phyloP scores from a whole-genome alignment of 2,888 invertebrate genomes.

The Caenorhabditis sp. region DNA sequence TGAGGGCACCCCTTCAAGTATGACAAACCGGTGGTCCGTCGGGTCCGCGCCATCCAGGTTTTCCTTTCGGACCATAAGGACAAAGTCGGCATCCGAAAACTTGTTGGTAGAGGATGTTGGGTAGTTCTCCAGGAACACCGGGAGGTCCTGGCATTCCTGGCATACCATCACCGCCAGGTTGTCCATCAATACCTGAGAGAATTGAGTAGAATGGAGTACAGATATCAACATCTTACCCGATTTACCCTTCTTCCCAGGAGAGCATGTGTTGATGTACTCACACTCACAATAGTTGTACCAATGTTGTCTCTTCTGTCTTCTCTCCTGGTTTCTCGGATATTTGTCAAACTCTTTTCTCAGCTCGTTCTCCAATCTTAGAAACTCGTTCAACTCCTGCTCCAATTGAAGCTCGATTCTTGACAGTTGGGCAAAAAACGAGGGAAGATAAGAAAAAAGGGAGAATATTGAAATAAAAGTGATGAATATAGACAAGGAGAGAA shows the following conservation, averaged over 20 bases:
- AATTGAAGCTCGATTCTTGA: slow-evolving; percentile 44
- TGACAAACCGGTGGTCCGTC: slow-evolving; percentile 43
- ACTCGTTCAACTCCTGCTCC: slow-evolving; percentile 57
- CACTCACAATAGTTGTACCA: slow-evolving; percentile 70
- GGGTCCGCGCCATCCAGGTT: slow-evolving; percentile 55
- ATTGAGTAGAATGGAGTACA: not conserved
- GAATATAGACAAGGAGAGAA: slow-evolving; percentile 60
- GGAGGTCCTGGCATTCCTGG: slow-evolving; percentile 62
- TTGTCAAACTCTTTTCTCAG: slow-evolving; percentile 35
- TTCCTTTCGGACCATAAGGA: slow-evolving; percentile 73
- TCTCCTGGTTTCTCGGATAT: slow-evolving; percentile 34
- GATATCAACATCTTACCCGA: slow-evolving; percentile 27
- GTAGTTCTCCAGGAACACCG: slow-evolving; percentile 64
- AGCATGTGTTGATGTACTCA: slow-evolving; percentile 65
- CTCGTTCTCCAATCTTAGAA: slow-evolving; percentile 47
- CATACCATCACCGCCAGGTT: slow-evolving; percentile 53
- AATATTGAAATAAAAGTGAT: slow-evolving; percentile 61
- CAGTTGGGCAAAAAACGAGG: slow-evolving; percentile 55
- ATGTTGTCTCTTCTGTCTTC: slow-evolving; percentile 36
- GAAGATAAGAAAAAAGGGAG: slow-evolving; percentile 61
- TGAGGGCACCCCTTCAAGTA: not conserved
- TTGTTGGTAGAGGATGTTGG: slow-evolving; percentile 56
- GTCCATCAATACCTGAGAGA: slow-evolving; percentile 44
- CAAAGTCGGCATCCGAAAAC: slow-evolving; percentile 69
- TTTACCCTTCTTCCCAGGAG: slow-evolving; percentile 64